Evolutionary conservation across 1,140 invertebrate species (phyloP).

Genomic region (Calliphora vicina): DNA sequence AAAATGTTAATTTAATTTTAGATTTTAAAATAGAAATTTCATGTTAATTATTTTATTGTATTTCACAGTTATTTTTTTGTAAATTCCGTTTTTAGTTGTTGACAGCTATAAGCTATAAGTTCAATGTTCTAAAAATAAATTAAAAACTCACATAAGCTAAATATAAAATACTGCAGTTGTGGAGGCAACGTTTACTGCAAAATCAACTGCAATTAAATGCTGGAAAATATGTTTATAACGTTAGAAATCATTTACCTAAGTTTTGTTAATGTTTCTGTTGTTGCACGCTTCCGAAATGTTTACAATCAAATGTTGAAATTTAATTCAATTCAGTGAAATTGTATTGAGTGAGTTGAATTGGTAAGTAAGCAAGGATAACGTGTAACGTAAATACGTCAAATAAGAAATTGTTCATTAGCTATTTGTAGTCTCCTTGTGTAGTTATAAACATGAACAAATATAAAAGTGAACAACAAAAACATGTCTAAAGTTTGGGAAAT

Average conservation of each 20-base stretch:
- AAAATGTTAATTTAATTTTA: background rate
- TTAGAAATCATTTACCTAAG: background rate
- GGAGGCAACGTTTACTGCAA: background rate
- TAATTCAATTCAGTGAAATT: too few relatives aligned
- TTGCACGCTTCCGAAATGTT: background rate
- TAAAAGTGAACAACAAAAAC: too few relatives aligned
- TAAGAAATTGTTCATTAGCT: background rate
- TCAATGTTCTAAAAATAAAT: background rate
- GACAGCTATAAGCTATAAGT: too few relatives aligned
- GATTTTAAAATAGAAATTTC: background rate
- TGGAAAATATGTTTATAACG: background rate
- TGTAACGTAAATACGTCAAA: background rate
- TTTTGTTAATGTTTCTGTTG: background rate
- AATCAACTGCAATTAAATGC: background rate
- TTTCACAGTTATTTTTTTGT: too few relatives aligned
- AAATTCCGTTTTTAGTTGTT: too few relatives aligned
- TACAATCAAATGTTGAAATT: background rate
- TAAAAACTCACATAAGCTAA: background rate
- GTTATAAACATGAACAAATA: background rate
- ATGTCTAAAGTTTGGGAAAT: too few relatives aligned
- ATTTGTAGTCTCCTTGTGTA: too few relatives aligned
- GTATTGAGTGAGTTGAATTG: too few relatives aligned
- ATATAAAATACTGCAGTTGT: background rate
- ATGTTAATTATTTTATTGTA: background rate
- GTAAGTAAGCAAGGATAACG: background rate